A percentile compares a stretch with the other conserved stretches of the same genome.
Conservation (phyloP, 2,888 invertebrate species). For the Sarcophaga caerulescens region DNA sequence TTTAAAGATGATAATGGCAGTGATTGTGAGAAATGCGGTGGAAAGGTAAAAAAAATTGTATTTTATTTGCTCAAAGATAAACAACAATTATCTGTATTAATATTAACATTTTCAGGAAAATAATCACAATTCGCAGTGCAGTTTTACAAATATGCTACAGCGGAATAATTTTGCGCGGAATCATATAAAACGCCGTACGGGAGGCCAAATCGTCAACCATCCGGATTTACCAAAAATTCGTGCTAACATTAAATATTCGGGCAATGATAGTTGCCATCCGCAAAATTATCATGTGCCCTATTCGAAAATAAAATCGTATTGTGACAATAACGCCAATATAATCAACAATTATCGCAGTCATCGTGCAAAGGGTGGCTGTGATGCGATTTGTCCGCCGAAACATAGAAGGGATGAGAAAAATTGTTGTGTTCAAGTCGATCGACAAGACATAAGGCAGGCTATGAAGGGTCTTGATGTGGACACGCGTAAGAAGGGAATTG, state of each 20-base stretch:
- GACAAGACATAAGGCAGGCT: slow-evolving; percentile 76
- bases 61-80: neutral
- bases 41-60: slow-evolving; percentile 48
- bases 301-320: slow-evolving; percentile 74
- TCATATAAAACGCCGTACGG: slow-evolving; percentile 72
- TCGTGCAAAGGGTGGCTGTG: slow-evolving; percentile 69
- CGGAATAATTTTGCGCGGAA: slow-evolving; percentile 72
- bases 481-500: slow-evolving; percentile 78
- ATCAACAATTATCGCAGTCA: slow-evolving; percentile 74
- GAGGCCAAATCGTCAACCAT: slow-evolving; percentile 74
- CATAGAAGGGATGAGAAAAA: slow-evolving; percentile 72
- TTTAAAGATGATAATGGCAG: slow-evolving; percentile 65
- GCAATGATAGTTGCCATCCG: slow-evolving; percentile 74
- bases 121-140: slow-evolving; percentile 35
- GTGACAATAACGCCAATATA: slow-evolving; percentile 72
- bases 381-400: slow-evolving; percentile 68
- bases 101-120: slow-evolving; percentile 53
- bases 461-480: slow-evolving; percentile 77
- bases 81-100: neutral
- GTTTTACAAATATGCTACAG: slow-evolving; percentile 51
- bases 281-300: slow-evolving; percentile 76
- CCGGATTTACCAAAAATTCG: slow-evolving; percentile 77
- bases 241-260: slow-evolving; percentile 80
- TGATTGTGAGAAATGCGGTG: slow-evolving; percentile 66
- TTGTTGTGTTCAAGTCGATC: slow-evolving; percentile 78